Base-by-base conservation (phyloP, 23 tunicate genomes). In the Styela plicata region DNA sequence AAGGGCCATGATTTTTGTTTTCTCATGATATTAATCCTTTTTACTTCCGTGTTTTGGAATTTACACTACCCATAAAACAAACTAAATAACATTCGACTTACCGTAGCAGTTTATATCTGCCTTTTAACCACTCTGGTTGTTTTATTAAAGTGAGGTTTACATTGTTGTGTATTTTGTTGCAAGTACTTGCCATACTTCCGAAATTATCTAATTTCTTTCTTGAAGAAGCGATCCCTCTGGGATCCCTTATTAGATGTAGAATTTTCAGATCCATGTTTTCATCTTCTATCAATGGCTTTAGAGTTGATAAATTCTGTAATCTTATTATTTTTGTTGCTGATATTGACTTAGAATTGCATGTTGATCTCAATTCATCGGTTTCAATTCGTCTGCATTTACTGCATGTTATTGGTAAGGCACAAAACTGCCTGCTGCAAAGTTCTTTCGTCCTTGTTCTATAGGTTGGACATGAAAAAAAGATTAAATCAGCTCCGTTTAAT, bases 171-270 rank as follows among this genome's bases (percentile, higher is more conserved):
- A 76, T 76, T 27, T 44, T 76, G 21, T 5, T 22, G 31, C 81
- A 76, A 37, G 81, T 44, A 7, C 63, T 21, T 44, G 21, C 29
- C 81, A 76, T 76, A 26, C 0, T 31, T 20, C 20, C 65, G 24
- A 19, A 24, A 21, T 76, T 25, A 1, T 36, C 24, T 0, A 76
- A 53, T 27, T 76, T 76, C 1, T 33, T 44, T 27, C 81, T 52
- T 24, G 81, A 76, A 23, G 81, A 24, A 27, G 37, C n/a, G 10
- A 76, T 76, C 44, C 81, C 81, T 44, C 81, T 76, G 31, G 81
- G 81, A 76, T 76, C 81, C 31, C 81, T 53, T 22, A 76, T 57
- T 22, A 76, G 31, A 2, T 76, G 81, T 1, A 76, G 21, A 25
- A 76, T 44, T 1, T 76, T 76, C 10, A 76, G 27, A 76, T 76